Evolutionary conservation across 2,888 invertebrate genomes (phyloP), one percentile per base, ranked within the genome.

Genomic region (Xestia rhomboidea): DNA sequence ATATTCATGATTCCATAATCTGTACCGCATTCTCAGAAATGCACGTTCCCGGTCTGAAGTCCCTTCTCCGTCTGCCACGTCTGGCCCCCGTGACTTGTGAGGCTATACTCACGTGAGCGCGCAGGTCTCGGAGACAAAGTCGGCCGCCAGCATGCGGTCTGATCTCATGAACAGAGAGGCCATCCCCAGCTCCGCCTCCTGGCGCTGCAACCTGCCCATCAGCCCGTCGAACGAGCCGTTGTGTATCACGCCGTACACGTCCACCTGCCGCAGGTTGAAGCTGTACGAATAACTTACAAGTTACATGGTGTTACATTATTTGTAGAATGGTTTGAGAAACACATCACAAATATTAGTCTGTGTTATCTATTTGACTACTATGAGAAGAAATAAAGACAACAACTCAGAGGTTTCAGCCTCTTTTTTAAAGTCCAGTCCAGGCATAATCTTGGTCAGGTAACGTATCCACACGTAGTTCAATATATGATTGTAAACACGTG

Each of bases 141-240:
- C 97, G 66, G 97, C 91, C 41, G 97, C 92, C 0, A 92, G 92
- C 89, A 97, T 93, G 66, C 97, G 97, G 91, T 97, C 97, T 0
- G 92, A 79, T 24, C 97, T 95, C 97, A 97, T 97, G 89, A 97
- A 97, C 88, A 97, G 93, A 81, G 97, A 97, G 46, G 93, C 89
- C 80, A 93, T 84, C 54, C 96, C 97, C 79, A 97, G 91, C 89
- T 97, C 97, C 57, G 97, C 89, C 88, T 96, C 95, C 41, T 93
- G 93, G 24, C 97, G 96, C 92, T 97, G 97, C 90, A 97, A 95
- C 82, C 94, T 90, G 49, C 97, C 97, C 85, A 97, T 94, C 76
- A 97, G 94, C 27, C 97, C 97, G 88, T 97, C 95, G 90, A 97
- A 97, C 18, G 97, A 94, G 18, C 97, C 97, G 91, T 97, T 97